Evolutionary conservation across 2,113 vertebrate species (phyloP).

Genomic region (Pachypanchax playfairii): DNA sequence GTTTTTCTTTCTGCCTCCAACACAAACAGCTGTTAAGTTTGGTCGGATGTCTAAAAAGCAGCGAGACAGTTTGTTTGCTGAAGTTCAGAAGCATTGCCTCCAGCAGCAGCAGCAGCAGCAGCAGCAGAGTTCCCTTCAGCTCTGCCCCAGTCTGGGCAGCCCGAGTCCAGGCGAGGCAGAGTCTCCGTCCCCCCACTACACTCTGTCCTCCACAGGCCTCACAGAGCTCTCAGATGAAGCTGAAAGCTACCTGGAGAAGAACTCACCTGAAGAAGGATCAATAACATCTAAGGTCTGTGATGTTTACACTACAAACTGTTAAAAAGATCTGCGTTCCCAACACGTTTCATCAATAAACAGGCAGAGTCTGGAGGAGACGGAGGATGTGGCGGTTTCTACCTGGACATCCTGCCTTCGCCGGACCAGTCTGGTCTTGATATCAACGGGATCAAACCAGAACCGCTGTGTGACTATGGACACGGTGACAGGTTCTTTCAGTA

Average conservation of each 20-base stretch:
- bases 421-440: slow-evolving; percentile 95
- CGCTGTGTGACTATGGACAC: slow-evolving; percentile 89
- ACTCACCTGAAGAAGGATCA: slow-evolving; percentile 84
- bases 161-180: slow-evolving; percentile 88
- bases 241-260: slow-evolving; percentile 86
- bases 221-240: slow-evolving; percentile 89
- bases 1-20: background rate
- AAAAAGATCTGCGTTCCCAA: background rate
- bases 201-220: slow-evolving; percentile 85
- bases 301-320: background rate
- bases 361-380: slow-evolving; percentile 81
- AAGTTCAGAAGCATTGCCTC: slow-evolving; percentile 92
- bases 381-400: slow-evolving; percentile 88
- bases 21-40: slow-evolving; percentile 91
- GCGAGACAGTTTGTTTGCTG: slow-evolving; percentile 91
- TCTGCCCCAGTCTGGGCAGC: slow-evolving; percentile 66
- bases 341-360: slow-evolving; percentile 47
- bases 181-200: slow-evolving; percentile 87
- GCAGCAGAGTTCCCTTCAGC: background rate
- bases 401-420: slow-evolving; percentile 94
- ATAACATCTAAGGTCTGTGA: slow-evolving; percentile 50
- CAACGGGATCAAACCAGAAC: slow-evolving; percentile 94
- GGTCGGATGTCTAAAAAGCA: slow-evolving; percentile 97
- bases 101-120: slow-evolving; percentile 76
- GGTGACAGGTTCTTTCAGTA: slow-evolving; percentile 89